phyloP scores from a whole-genome alignment of 2,113 vertebrate species.

The Lynx canadensis region DNA sequence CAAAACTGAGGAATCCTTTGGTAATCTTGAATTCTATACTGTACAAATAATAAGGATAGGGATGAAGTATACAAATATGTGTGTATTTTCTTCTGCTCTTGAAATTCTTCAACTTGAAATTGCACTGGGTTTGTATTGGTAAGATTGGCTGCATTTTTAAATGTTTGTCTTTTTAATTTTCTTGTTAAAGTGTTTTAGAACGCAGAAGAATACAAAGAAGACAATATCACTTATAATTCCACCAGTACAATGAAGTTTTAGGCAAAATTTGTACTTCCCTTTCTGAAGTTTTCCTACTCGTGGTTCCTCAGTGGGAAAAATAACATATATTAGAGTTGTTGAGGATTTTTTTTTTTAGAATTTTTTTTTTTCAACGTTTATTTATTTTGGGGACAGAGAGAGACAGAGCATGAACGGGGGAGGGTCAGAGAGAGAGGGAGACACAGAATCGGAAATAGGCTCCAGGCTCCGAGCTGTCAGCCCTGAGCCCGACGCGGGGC shows the following conservation, averaged over 20 bases:
- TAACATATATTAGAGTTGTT: background rate
- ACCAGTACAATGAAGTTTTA: background rate
- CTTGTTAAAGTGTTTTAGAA: constrained; percentile 19
- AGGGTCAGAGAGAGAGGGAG: too few relatives aligned
- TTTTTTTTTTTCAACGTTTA: too few relatives aligned
- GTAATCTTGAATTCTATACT: constrained; percentile 44
- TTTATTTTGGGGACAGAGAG: too few relatives aligned
- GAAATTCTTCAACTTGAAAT: constrained; percentile 21
- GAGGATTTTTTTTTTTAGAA: background rate
- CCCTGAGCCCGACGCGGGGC: too few relatives aligned
- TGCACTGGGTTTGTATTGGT: background rate
- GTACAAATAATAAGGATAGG: background rate
- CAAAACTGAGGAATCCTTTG: background rate
- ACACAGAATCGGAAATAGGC: too few relatives aligned
- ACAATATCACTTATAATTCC: background rate
- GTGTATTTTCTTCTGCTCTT: background rate
- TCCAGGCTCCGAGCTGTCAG: too few relatives aligned
- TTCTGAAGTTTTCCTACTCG: background rate
- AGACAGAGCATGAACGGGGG: too few relatives aligned
- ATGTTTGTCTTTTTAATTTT: background rate
- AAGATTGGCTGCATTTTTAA: background rate
- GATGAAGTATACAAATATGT: background rate
- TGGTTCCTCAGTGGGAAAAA: background rate
- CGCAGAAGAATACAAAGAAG: constrained; percentile 10
- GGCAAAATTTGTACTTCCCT: background rate